These are phyloP conservation scores for Acronicta aceris DNA, from an alignment of 2,888 invertebrate genomes.

Conservation along the genomic window DNA sequence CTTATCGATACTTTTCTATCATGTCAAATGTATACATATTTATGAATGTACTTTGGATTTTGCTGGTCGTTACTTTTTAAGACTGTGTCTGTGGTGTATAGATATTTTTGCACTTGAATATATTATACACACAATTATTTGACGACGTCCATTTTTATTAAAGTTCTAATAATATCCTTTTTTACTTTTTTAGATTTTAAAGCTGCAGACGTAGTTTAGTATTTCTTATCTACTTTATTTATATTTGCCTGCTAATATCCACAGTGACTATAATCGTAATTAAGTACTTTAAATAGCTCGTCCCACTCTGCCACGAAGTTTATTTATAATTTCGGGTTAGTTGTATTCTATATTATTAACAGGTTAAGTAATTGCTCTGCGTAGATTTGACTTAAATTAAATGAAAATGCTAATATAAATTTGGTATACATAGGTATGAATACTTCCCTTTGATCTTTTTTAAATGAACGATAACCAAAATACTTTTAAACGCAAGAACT, in stretches of 20 bases:
- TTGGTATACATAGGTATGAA: no score
- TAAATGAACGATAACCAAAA: no score
- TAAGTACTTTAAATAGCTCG: constrained; percentile 30
- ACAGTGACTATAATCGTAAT: constrained; percentile 27
- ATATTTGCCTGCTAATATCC: constrained; percentile 14
- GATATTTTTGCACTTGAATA: no score
- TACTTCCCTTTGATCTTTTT: no score
- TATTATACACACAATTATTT: constrained; percentile 15
- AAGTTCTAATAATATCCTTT: constrained; percentile 33
- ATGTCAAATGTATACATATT: no score
- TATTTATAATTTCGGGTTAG: constrained; percentile 9
- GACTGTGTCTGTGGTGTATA: no score
- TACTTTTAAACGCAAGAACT: no score
- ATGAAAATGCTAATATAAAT: no score
- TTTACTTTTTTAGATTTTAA: constrained; percentile 35
- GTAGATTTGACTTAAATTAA: constrained; percentile 10
- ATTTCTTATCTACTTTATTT: constrained; percentile 3
- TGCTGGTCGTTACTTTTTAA: no score
- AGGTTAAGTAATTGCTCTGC: constrained; percentile 2
- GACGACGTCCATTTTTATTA: constrained; percentile 24
- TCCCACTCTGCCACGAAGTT: constrained; percentile 10
- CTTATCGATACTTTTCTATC: no score
- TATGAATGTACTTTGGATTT: no score
- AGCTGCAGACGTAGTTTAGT: constrained; percentile 26
- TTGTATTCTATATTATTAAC: constrained; percentile 9